These are phyloP conservation scores for Drosophila sturtevanti DNA, from an alignment of 1,140 invertebrate species.

Conservation along the genomic window DNA sequence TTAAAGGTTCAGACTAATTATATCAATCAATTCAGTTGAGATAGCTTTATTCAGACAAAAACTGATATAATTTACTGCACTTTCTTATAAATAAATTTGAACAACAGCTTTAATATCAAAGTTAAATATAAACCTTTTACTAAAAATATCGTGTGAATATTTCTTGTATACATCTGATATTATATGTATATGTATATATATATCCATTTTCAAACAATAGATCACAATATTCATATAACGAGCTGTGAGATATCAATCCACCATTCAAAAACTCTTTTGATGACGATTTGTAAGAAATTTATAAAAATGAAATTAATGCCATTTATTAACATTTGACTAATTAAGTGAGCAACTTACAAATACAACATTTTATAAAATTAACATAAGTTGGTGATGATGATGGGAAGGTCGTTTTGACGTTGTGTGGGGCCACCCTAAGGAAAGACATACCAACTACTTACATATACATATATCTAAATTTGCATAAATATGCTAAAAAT, in stretches of 20 bases:
- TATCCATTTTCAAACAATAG: slow-evolving; percentile 29
- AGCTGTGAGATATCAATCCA: slow-evolving; percentile 22
- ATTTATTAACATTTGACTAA: slow-evolving; percentile 65
- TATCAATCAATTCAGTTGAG: too few species aligned
- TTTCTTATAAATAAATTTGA: background rate
- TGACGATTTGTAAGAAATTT: slow-evolving; percentile 13
- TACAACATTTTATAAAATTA: slow-evolving; percentile 27
- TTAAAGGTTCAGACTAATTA: too few species aligned
- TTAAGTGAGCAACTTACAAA: slow-evolving; percentile 40
- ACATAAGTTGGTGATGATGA: slow-evolving; percentile 49
- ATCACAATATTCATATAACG: slow-evolving; percentile 19
- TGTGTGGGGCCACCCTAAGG: slow-evolving; percentile 37
- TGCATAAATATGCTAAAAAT: slow-evolving; percentile 61
- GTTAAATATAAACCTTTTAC: background rate
- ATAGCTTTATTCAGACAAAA: too few species aligned
- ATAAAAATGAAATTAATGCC: slow-evolving; percentile 30
- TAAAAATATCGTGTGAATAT: slow-evolving; percentile 1
- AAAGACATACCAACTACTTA: background rate
- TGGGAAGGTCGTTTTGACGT: slow-evolving; percentile 47
- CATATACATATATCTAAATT: slow-evolving; percentile 17
- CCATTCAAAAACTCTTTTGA: slow-evolving; percentile 7
- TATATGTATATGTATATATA: background rate
- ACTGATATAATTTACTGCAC: too few species aligned
- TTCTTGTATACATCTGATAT: background rate
- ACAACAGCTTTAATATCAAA: background rate